These are phyloP conservation scores for Nymphicus hollandicus DNA, from an alignment of 2,113 vertebrate species.

Conservation along the genomic window DNA sequence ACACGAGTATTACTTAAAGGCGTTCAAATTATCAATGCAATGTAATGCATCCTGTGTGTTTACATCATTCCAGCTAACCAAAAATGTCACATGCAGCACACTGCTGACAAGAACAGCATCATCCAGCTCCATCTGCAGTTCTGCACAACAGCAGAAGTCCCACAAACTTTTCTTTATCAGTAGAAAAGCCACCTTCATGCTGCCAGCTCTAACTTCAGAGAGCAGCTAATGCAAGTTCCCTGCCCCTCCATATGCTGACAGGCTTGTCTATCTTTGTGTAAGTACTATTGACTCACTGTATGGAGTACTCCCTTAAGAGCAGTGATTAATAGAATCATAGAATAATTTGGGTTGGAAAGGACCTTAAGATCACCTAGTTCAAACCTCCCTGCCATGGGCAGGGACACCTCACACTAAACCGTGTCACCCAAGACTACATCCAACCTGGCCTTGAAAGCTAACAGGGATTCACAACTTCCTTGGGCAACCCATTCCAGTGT, in stretches of 20 bases:
- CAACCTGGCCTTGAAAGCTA: too few species aligned
- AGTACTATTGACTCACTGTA: background rate
- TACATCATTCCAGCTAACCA: background rate
- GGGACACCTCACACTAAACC: too few species aligned
- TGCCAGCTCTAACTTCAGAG: background rate
- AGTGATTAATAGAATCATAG: background rate
- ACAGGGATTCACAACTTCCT: too few species aligned
- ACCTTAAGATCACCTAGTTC: background rate
- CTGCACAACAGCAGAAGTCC: background rate
- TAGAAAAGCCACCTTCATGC: background rate
- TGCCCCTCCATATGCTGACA: background rate
- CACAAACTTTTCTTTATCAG: background rate
- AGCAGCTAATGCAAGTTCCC: background rate
- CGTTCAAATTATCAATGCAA: background rate
- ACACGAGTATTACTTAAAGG: accelerated
- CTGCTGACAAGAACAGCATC: background rate
- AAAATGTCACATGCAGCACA: background rate
- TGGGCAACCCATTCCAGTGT: too few species aligned
- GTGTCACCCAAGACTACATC: too few species aligned
- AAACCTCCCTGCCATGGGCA: background rate
- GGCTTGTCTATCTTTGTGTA: background rate
- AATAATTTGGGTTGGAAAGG: background rate
- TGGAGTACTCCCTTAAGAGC: background rate
- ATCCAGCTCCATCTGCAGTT: background rate
- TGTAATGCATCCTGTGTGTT: background rate